Percentiles rank a stretch among this genome's conserved stretches.
Conservation (phyloP, 2,888 invertebrate genomes). For the Pseudoips prasinana region DNA sequence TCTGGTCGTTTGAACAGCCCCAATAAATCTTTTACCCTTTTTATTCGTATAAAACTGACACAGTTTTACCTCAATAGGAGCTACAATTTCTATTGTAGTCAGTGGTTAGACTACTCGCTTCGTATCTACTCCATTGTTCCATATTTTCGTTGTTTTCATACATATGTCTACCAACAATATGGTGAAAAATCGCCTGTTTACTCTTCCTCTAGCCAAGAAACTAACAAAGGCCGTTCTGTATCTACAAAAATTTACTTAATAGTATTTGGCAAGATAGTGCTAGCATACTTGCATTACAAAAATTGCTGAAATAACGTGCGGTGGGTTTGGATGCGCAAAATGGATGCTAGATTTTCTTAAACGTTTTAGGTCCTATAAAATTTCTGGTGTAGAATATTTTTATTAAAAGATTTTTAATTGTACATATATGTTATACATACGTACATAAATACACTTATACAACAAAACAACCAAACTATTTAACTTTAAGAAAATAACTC, state of each 20-base stretch:
- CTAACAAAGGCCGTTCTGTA: constrained; percentile 51
- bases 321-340: background rate
- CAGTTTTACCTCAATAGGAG: too few species aligned
- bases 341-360: too few species aligned
- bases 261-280: constrained; percentile 54
- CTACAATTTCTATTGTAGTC: constrained; percentile 1
- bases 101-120: constrained; percentile 4
- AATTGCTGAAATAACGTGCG: constrained; percentile 35
- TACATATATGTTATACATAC: too few species aligned
- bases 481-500: too few species aligned
- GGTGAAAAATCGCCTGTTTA: constrained; percentile 50
- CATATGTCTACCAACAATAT: constrained; percentile 38
- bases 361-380: too few species aligned
- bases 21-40: too few species aligned
- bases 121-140: constrained; percentile 9
- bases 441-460: too few species aligned
- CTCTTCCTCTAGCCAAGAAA: constrained; percentile 50
- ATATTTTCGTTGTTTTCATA: constrained; percentile 29
- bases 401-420: too few species aligned
- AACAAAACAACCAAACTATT: too few species aligned
- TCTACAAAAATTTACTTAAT: constrained; percentile 55
- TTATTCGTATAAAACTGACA: too few species aligned
- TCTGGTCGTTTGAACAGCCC: too few species aligned
- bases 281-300: constrained; percentile 39
- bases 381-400: too few species aligned